phyloP scores from a whole-genome alignment of 2,797 vertebrate species.

The Malacoraja senta region DNA sequence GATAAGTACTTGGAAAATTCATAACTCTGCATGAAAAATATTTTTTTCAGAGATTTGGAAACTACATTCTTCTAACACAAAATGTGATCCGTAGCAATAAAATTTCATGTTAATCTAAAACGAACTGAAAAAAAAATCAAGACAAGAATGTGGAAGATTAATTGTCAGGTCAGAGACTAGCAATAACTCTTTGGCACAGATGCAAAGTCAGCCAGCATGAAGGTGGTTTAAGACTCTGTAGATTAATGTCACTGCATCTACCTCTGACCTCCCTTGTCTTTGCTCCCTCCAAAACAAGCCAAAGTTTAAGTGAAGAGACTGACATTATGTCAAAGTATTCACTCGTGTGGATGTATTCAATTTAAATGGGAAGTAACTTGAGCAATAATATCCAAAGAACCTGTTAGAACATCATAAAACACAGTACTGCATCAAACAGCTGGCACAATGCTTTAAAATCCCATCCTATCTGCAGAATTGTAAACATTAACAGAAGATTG shows the following conservation, averaged over 20 bases:
- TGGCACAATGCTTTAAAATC: neutral
- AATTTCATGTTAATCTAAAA: constrained; percentile 2
- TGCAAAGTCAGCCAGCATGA: constrained; percentile 28
- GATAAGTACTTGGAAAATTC: neutral
- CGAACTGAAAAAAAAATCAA: constrained; percentile 18
- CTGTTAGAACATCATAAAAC: neutral
- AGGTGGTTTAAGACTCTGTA: constrained; percentile 34
- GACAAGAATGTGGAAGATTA: constrained; percentile 27
- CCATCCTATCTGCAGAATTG: neutral
- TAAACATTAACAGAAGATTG: neutral
- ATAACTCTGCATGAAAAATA: neutral
- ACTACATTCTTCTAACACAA: neutral
- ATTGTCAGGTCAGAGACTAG: constrained; percentile 31
- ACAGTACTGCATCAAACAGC: too few relatives aligned
- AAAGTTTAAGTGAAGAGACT: constrained; percentile 33
- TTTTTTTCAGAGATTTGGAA: neutral
- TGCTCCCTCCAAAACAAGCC: constrained; percentile 6
- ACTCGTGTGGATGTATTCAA: neutral
- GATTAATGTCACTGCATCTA: constrained; percentile 30
- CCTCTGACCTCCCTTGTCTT: constrained; percentile 36
- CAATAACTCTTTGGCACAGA: constrained; percentile 30
- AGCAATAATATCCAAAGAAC: neutral
- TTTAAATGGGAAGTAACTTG: constrained; percentile 14
- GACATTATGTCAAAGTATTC: constrained; percentile 20
- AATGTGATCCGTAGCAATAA: neutral